Evolutionary conservation across 2,113 vertebrate genomes (phyloP), one percentile per base, ranked within the genome.

Genomic region (Prolemur simus): DNA sequence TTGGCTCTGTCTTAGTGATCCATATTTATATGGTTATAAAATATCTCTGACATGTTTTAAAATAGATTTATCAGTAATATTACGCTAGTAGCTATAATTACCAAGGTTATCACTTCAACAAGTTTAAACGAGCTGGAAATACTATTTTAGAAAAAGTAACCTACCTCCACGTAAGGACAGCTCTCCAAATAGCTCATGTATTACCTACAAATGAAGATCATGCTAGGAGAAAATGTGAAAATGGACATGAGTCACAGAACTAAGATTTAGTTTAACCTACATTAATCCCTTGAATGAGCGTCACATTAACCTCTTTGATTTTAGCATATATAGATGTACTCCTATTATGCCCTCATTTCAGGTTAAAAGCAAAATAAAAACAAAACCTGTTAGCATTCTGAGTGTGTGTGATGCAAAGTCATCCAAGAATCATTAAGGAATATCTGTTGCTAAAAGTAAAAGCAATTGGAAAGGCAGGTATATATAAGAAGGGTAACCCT

Each of bases 21-120:
- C 85, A 89, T 83, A 96, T 95, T 97, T 96, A 95, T 89, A 95
- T 90, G 80, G 60, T 66, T 95, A 86, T 96, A 96, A 95, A 95
- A 83, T 96, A 87, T 84, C 74, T 87, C 58, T 93, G 94, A 88
- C 42, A 52, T 60, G 69, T 93, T 93, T 95, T 96, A 85, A 97
- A 94, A 89, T 82, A 97, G 71, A 91, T 93, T 96, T 81, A 96
- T 97, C 32, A 89, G 87, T 97, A 63, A 71, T 97, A 78, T 60
- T 86, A 96, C 45, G 64, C 56, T 45, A 82, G 66, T 73, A 86
- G 47, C 64, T 97, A 49, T 92, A 73, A 71, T 94, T 93, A 68
- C 85, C 47, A 95, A 97, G 76, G 71, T 77, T 97, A 42, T 89
- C 95, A 91, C 86, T 94, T 95, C 37, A 92, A 69, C 81, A 94